Evolutionary conservation across 2,113 vertebrate species (phyloP).

Genomic region (Grus americana): DNA sequence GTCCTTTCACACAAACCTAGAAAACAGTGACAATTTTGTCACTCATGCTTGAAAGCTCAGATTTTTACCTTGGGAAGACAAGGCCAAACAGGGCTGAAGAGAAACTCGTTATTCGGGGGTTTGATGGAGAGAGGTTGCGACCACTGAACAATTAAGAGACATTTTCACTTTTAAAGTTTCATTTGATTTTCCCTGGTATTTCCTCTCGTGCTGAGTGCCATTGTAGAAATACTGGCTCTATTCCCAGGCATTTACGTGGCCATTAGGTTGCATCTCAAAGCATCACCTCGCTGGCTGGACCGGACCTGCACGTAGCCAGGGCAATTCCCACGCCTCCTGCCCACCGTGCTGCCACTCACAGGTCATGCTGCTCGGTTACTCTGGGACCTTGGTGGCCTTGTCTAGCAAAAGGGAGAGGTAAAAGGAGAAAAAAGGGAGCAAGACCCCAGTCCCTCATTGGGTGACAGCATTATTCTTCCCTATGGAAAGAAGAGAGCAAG

Average conservation of each 20-base stretch:
- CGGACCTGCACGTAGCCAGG: accelerated
- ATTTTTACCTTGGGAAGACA: background rate
- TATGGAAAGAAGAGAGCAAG: background rate
- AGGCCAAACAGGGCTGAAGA: background rate
- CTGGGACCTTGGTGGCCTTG: background rate
- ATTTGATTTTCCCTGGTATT: background rate
- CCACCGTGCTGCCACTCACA: accelerated
- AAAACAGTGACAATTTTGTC: background rate
- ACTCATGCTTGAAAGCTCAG: background rate
- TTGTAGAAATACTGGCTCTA: background rate
- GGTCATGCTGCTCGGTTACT: accelerated
- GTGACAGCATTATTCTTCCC: background rate
- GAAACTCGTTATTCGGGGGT: background rate
- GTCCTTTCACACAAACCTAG: background rate
- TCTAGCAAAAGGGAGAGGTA: background rate
- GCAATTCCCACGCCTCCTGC: background rate
- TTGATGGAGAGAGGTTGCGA: background rate
- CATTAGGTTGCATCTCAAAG: background rate
- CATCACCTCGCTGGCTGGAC: background rate
- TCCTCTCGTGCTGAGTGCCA: background rate
- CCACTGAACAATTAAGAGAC: background rate
- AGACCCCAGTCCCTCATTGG: accelerated
- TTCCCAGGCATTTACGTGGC: background rate
- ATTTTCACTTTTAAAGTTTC: constrained; percentile 1
- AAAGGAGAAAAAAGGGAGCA: background rate